Base-by-base conservation (phyloP, 2,797 vertebrate species). In the Pangasius djambal region DNA sequence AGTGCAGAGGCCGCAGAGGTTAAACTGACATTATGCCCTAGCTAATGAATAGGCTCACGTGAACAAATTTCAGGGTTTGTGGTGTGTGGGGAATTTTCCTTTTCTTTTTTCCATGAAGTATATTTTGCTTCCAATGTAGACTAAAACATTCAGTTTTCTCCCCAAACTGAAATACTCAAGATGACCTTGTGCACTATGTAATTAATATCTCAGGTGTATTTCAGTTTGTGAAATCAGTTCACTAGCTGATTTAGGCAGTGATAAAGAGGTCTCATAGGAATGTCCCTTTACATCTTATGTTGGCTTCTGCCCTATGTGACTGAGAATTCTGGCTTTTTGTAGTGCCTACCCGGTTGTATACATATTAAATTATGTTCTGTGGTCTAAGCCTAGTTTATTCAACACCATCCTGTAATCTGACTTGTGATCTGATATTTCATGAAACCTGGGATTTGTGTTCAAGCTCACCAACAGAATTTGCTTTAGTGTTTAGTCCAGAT, bases 51-150 rank as follows among this genome's bases (percentile, higher is more conserved):
- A 69, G 59, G 40, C 48, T 83, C 9, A 83, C 48, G 25, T 88
- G 83, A 63, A 70, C 10, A 44, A 18, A 59, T 89, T 89, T 89
- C 89, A 90, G 88, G 83, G 89, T 91, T 91, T 92, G 18, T 88
- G 77, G 63, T 75, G 67, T 70, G n/a, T 86, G 52, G 61, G 59
- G 40, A 44, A 63, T 61, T n/a, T 63, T n/a, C 28, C 28, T 44
- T 20, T 34, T 15, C 10, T 63, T 77, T 82, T 28, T 74, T 63
- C 37, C 48, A 52, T 50, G 16, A 77, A 40, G 20, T 88, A 25
- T 55, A 16, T 88, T 77, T 55, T 50, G 57, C 20, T 77, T 81
- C 77, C 25, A 59, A 44, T 37, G 50, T 83, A 34, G 77, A 69
- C 31, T 63, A 48, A 74, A 59, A 78, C 50, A 50, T 78, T 65